Base-by-base conservation (phyloP, 2,888 invertebrate genomes). In the Papilio protenor region DNA sequence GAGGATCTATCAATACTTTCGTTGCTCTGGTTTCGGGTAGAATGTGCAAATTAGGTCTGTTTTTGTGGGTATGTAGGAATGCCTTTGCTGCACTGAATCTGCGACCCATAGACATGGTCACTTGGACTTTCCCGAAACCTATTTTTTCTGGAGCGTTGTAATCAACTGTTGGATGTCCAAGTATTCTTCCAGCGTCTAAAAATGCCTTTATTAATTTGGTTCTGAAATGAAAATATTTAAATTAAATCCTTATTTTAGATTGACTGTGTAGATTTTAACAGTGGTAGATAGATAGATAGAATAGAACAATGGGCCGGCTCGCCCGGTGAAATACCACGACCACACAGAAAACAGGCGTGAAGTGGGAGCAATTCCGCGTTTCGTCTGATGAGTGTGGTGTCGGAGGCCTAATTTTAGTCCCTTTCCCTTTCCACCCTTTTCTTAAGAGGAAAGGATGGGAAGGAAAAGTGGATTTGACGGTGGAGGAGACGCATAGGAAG, bases 121-220 rank as follows among this genome's bases (percentile, higher is more conserved):
- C 95, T 89, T 97, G 97, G 0, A 97, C 95, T 83, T 95, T 95
- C 0, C 96, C 96, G 49, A 96, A 97, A 5, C 97, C 97, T 81
- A 96, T 85, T 83, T 96, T 95, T 10, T 95, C 89, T 2, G 94
- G 94, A 49, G 95, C 95, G 84, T 97, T 97, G 86, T 97, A 97
- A 86, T 98, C 97, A 16, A 96, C 93, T 70, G 96, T 95, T 0
- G 94, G 93, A 86, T 96, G 96, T 0, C 97, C 97, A 55, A 96
- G 94, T 85, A 96, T 93, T 85, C 95, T 93, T 3, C 96, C 96
- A 1, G 96, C 96, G 80, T 95, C 91, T 0, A 97, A 87, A 86
- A 96, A 97, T 0, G 96, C 94, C 57, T 87, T 85, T 6, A 89
- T 79, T 80, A 94, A 82, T 83, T 89, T 91, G 3, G 94, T 92